These are phyloP conservation scores for Crambe crambe DNA, from an alignment of 37 sponge, comb jelly and placozoan genomes.

Conservation along the genomic window DNA sequence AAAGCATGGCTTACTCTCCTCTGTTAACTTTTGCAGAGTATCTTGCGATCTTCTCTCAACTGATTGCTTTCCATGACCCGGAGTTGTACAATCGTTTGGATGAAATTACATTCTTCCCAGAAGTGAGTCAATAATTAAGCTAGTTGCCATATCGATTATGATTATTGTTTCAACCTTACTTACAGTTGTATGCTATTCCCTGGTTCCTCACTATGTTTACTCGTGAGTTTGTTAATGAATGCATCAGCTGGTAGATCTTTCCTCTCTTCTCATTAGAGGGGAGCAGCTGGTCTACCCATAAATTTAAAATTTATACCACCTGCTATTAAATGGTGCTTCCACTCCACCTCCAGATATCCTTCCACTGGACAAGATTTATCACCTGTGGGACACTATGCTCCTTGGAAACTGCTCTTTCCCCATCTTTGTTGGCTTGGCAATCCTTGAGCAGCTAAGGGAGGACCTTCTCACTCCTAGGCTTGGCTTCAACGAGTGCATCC, in stretches of 20 bases:
- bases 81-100: conserved; percentile 85
- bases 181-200: conserved; percentile 97
- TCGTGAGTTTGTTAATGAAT: conserved; percentile 60
- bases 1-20: conserved; percentile 81
- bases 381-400: conserved; percentile 95
- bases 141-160: neutral
- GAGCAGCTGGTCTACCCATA: too few relatives aligned
- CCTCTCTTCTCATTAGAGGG: neutral
- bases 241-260: too few relatives aligned
- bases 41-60: conserved; percentile 88
- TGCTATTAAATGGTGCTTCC: neutral
- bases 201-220: conserved; percentile 99
- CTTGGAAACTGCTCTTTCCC: conserved; percentile 89
- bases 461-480: conserved; percentile 75
- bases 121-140: conserved; percentile 36
- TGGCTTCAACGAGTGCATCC: conserved; percentile 98
- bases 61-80: conserved; percentile 97
- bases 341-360: conserved; percentile 74
- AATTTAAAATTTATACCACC: too few relatives aligned
- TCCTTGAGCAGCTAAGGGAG: conserved; percentile 85
- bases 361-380: conserved; percentile 92
- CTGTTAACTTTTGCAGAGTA: conserved; percentile 80
- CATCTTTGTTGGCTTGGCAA: conserved; percentile 87
- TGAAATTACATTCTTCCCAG: conserved; percentile 86
- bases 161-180: neutral